Base-by-base conservation (phyloP, 2,888 invertebrate genomes). In the Erpobdella octoculata region DNA sequence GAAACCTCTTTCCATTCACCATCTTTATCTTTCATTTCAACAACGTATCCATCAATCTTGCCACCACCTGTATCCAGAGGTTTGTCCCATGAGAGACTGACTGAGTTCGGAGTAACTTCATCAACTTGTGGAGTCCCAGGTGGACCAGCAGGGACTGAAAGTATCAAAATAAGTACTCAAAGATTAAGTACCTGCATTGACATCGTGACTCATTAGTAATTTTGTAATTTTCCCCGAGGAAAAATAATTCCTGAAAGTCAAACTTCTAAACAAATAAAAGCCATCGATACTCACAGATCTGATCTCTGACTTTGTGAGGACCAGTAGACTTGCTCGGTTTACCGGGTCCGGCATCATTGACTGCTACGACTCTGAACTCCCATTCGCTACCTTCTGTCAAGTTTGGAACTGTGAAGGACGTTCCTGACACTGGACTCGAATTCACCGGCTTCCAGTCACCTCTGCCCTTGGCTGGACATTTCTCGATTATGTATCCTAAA, bases 71-170 rank as follows among this genome's bases (percentile, higher is more conserved):
- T 98, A 73, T 87, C 89, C 78, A 89, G 88, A 0, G 98, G 98
- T 84, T 91, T 93, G 38, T 89, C 89, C 98, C 98, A 99, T 82
- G 91, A 89, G 70, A 99, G 87, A 81, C 95, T 93, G 35, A 94
- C 97, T 84, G 96, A 98, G 84, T 98, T 95, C 65, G 92, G 93
- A 74, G 97, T 97, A 70, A 99, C 90, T 85, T 95, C 92, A 72
- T 89, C 88, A 74, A 97, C 91, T 78, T 89, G 90, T 12, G 97
- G 95, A 61, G 89, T 86, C 70, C 95, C 93, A 71, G 98, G 98
- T 21, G 92, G 88, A 70, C 91, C 90, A 71, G 97, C 97, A 61
- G 91, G 90, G 85, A 96, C 93, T 87, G 77, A 8, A 71, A 64
- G 9, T 6, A 62, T 62, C n/a, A 6, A 33, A 33, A 62, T 12